phyloP scores from a whole-genome alignment of 2,888 invertebrate genomes.

The Caenorhabditis sulstoni region DNA sequence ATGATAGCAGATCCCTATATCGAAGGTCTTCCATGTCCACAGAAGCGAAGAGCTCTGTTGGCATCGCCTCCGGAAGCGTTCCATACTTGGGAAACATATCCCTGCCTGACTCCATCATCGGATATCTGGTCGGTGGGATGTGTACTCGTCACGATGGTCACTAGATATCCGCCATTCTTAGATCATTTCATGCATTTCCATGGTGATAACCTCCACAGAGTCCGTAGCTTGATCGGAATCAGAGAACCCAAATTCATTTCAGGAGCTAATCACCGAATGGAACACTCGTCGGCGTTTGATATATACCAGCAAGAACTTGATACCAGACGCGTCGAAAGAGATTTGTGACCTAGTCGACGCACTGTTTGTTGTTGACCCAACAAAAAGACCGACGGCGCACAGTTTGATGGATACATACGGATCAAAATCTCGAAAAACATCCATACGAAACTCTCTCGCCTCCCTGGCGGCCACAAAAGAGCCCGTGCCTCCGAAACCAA shows the following conservation, averaged over 20 bases:
- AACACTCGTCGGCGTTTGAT: conserved; percentile 6
- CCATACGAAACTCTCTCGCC: conserved; percentile 43
- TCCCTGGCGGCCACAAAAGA: conserved; percentile 19
- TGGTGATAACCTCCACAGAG: conserved; percentile 64
- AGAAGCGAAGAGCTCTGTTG: conserved; percentile 58
- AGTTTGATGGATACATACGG: conserved; percentile 34
- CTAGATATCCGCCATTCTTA: conserved; percentile 64
- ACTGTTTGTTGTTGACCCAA: conserved; percentile 51
- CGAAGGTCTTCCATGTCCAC: conserved; percentile 52
- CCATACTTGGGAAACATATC: conserved; percentile 40
- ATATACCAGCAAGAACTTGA: conserved; percentile 40
- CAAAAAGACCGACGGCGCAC: conserved; percentile 53
- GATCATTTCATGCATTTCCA: conserved; percentile 64
- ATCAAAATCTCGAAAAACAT: conserved; percentile 41
- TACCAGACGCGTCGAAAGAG: conserved; percentile 55
- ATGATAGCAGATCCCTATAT: conserved; percentile 57
- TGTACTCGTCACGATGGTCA: conserved; percentile 69
- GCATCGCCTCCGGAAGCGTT: conserved; percentile 66
- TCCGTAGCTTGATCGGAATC: conserved; percentile 12
- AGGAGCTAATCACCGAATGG: conserved; percentile 48
- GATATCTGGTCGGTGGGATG: conserved; percentile 69
- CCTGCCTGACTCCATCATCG: conserved; percentile 50
- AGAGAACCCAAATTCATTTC: neutral
- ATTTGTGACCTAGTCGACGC: conserved; percentile 60
- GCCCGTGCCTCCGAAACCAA: conserved; percentile 18